Base-by-base conservation (phyloP, 2,113 vertebrate species). In the Lagopus leucura region DNA sequence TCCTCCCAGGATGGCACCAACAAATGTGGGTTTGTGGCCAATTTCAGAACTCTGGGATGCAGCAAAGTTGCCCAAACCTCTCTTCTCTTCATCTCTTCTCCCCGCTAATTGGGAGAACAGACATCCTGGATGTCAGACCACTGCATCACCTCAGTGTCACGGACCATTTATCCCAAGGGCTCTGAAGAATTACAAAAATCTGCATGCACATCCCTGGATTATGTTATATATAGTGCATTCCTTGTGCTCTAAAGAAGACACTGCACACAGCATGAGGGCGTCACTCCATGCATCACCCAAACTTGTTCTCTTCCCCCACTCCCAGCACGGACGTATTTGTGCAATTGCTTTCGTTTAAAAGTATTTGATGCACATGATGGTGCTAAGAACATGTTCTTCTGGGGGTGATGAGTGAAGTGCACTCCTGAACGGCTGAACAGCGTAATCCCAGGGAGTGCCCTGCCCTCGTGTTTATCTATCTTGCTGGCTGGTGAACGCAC, bases 381-480 rank as follows among this genome's bases (percentile, higher is more conserved):
- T 27, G 86, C 16, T 20, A 42, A 40, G 80, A 92, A 94, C 83
- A 42, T 10, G 79, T 82, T 90, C 64, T 88, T 45, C 86, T 82
- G 71, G 80, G 50, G 83, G 63, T 14, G 40, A 72, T 27, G 93
- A 92, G 83, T 66, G 91, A 76, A 57, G 58, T 1, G 36, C 11
- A 2, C 63, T 67, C 86, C 80, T 19, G 54, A 88, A 66, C 43
- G 34, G 88, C 77, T 52, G 76, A 93, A 76, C 42, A 57, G 70
- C 52, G 60, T 76, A 80, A 93, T 90, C 76, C 71, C 7, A 45
- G 92, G 94, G 58, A 92, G 95, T 83, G 95, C 45, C 92, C 72
- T 43, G 1, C 13, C 32, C 42, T n/a, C 27, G 2, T 38, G 15
- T 74, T 71, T 40, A 20, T 71, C 73, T 73, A 1, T 48, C 55